Conservation (phyloP, 2,113 vertebrate genomes). For the Charina bottae region DNA sequence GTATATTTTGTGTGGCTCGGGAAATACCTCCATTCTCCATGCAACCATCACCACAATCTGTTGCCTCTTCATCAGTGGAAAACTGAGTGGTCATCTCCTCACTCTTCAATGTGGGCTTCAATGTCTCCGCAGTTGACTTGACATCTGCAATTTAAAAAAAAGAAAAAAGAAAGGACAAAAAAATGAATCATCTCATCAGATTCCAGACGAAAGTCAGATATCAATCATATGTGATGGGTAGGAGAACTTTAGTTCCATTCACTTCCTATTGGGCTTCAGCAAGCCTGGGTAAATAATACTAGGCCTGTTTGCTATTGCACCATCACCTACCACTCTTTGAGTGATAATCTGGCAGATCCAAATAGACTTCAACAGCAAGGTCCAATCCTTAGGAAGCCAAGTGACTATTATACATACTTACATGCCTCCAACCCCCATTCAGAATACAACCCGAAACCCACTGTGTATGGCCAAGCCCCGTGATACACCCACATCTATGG, state of each 20-base stretch:
- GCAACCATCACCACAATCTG: slow-evolving; percentile 76
- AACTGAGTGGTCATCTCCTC: slow-evolving; percentile 82
- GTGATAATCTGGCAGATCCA: background rate
- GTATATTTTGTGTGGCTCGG: slow-evolving; percentile 37
- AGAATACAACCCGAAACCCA: background rate
- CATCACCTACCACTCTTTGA: background rate
- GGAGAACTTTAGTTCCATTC: background rate
- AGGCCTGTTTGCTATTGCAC: background rate
- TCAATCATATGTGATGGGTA: background rate
- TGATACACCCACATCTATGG: background rate
- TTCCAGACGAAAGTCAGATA: background rate
- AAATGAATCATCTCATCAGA: background rate
- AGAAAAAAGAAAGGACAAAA: slow-evolving; percentile 14
- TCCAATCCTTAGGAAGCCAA: background rate
- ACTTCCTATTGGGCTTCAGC: background rate
- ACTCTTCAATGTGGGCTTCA: slow-evolving; percentile 83
- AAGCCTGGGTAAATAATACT: background rate
- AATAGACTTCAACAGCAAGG: background rate
- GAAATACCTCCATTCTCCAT: slow-evolving; percentile 76
- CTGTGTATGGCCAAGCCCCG: background rate
- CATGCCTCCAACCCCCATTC: background rate
- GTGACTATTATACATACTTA: background rate
- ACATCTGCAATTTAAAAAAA: slow-evolving; percentile 74
- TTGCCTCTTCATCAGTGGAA: slow-evolving; percentile 76
- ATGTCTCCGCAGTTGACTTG: slow-evolving; percentile 84